Conservation (phyloP, 2,797 vertebrate genomes). For the Takifugu rubripes region DNA sequence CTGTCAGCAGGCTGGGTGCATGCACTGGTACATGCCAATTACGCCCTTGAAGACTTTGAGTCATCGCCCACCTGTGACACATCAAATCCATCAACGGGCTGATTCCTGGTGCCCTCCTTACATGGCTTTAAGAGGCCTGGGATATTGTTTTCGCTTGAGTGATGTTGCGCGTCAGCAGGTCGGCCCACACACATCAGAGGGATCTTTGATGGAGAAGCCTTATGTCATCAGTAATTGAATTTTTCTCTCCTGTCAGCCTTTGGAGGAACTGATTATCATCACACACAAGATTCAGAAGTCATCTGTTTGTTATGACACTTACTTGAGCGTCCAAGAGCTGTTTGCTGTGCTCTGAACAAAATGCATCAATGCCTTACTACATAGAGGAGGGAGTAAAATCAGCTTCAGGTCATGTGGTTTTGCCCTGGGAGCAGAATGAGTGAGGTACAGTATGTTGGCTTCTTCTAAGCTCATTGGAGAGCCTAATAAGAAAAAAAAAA, state of each 20-base stretch:
- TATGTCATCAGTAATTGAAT: constrained; percentile 55
- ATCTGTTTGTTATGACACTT: constrained; percentile 30
- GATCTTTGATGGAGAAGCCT: constrained; percentile 36
- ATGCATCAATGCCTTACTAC: too few relatives aligned
- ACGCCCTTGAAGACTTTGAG: constrained; percentile 22
- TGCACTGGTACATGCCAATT: constrained; percentile 18
- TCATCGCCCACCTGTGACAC: constrained; percentile 9
- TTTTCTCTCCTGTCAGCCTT: constrained; percentile 30
- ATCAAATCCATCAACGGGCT: constrained; percentile 29
- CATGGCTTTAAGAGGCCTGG: constrained; percentile 16
- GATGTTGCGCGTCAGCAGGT: constrained; percentile 41
- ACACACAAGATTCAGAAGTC: constrained; percentile 12
- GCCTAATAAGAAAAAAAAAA: too few relatives aligned
- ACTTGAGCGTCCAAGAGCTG: background rate
- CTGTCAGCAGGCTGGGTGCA: background rate
- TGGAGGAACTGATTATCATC: constrained; percentile 24
- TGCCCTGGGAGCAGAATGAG: too few relatives aligned
- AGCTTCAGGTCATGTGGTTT: too few relatives aligned
- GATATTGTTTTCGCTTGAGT: constrained; percentile 35
- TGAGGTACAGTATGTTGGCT: too few relatives aligned
- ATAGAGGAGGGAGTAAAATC: too few relatives aligned
- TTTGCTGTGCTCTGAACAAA: too few relatives aligned
- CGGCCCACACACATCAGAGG: constrained; percentile 22
- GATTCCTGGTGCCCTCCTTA: constrained; percentile 10
- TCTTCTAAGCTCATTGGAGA: too few relatives aligned